Conservation (phyloP, 1,140 invertebrate species). For the Nebria ingens region DNA sequence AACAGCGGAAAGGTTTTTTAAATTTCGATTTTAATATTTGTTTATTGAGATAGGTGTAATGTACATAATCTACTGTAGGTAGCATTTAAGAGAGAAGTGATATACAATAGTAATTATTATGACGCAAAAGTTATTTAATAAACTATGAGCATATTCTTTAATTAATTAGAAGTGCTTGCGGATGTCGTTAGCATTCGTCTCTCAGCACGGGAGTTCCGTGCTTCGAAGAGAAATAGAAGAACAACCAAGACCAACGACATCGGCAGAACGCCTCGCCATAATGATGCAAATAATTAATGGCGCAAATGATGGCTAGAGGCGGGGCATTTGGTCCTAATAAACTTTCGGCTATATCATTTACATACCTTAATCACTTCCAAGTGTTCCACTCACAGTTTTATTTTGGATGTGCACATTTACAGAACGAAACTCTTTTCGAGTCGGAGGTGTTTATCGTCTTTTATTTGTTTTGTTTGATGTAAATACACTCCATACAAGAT, state of each 20-base stretch:
- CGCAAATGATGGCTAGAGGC: constrained; percentile 5
- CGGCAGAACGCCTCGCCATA: neutral
- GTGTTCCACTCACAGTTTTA: too few relatives aligned
- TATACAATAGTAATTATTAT: constrained; percentile 4
- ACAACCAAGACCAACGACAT: neutral
- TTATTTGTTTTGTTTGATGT: too few relatives aligned
- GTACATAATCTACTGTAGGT: neutral
- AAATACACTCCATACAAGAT: too few relatives aligned
- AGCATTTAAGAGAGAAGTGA: neutral
- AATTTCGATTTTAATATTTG: too few relatives aligned
- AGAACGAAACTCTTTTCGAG: too few relatives aligned
- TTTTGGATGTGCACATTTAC: too few relatives aligned
- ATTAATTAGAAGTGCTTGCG: constrained; percentile 7
- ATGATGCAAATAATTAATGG: constrained; percentile 8
- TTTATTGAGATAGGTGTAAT: neutral
- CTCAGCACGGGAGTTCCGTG: neutral
- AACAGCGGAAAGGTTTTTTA: too few relatives aligned
- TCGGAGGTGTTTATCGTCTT: too few relatives aligned
- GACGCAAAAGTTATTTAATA: constrained; percentile 5
- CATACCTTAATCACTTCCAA: constrained; percentile 7
- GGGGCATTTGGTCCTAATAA: constrained; percentile 3
- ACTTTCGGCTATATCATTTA: constrained; percentile 6
- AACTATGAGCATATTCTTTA: constrained; percentile 9
- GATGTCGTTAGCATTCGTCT: constrained; percentile 9
- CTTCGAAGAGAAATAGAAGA: neutral